Evolutionary conservation across 2,113 vertebrate species (phyloP), one percentile per base, ranked within the genome.

Genomic region (Columba janthina): DNA sequence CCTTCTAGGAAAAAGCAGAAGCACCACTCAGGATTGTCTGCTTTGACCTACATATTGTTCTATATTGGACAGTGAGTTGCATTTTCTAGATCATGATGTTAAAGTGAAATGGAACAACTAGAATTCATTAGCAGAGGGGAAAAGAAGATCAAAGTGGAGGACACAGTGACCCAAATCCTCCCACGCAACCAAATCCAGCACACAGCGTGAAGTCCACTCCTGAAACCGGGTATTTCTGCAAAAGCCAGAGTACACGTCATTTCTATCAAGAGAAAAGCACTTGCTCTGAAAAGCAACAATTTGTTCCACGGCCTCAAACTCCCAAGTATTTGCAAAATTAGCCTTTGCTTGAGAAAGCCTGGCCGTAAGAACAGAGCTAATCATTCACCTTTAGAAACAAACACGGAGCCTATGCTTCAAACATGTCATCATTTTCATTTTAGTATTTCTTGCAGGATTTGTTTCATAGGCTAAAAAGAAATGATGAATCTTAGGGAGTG

Each of bases 91-190:
- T 31, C 36, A 20, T 74, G 34, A 78, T 53, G 54, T 28, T 40
- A 29, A 79, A 89, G 46, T 56, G 72, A 96, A 94, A 48, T 50
- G 50, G 62, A 83, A 93, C 76, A 89, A 85, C 13, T 1, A 61
- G 38, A 96, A 90, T 75, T 88, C 85, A 94, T 95, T 74, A 95
- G 75, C 58, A 31, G 60, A 34, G 38, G 69, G 28, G 32, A 31
- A 88, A 89, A 97, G 94, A 94, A 95, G 95, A 90, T 96, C 94
- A 90, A 90, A 96, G 51, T 34, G 69, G 82, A 96, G 90, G 93
- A 96, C 93, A 94, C 0, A 96, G 91, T 95, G 90, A 97, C 94
- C 92, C 93, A 96, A 95, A 96, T 96, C 94, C 90, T 92, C 51
- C 56, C 69, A 90, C 10, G 44, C 42, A 57, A 71, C 34, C 83